Evolutionary conservation across 2,113 vertebrate genomes (phyloP), one percentile per base, ranked within the genome.

Genomic region (Choloepus hoffmanni): DNA sequence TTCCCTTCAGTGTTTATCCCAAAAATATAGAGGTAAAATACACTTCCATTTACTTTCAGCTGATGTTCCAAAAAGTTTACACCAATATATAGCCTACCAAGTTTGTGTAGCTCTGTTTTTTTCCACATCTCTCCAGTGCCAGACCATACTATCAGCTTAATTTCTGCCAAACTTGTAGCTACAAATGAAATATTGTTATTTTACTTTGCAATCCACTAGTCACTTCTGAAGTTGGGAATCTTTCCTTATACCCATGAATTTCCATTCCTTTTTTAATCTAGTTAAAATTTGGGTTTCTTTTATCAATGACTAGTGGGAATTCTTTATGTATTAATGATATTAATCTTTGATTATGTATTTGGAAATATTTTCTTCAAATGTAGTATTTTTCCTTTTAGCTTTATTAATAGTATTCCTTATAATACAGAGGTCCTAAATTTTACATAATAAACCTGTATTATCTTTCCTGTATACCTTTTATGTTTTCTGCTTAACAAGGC

Each of bases 261-360:
- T 30, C 65, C 33, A 48, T n/a, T 50, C 58, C 53, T 50, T 67
- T 68, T 53, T 74, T 40, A 62, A n/a, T n/a, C 60, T 86, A 60
- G 7, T 65, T 79, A 70, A 88, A 58, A 53, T 82, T 53, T 65
- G 43, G 2, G 3, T 62, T 72, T 85, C 2, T 87, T 73, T 90
- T 43, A 15, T 88, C 33, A 74, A 24, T 63, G 23, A 89, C 55
- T 60, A 62, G 70, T 95, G 58, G 28, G n/a, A 58, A 78, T 68
- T 63, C 0, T 30, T 94, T 93, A 60, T 43, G 0, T 36, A 76
- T 94, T 7, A 7, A 12, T 74, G 45, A n/a, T n/a, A n/a, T n/a
- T n/a, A n/a, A 30, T 24, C 5, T 94, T 95, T 63, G 16, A 18
- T 30, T 87, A 62, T 76, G 89, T 81, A 58, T 92, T 90, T 62